Percentiles rank a stretch among this genome's conserved stretches.
Evolutionary conservation across 2,797 vertebrate genomes (phyloP).

Genomic region (Sebastolobus alascanus): DNA sequence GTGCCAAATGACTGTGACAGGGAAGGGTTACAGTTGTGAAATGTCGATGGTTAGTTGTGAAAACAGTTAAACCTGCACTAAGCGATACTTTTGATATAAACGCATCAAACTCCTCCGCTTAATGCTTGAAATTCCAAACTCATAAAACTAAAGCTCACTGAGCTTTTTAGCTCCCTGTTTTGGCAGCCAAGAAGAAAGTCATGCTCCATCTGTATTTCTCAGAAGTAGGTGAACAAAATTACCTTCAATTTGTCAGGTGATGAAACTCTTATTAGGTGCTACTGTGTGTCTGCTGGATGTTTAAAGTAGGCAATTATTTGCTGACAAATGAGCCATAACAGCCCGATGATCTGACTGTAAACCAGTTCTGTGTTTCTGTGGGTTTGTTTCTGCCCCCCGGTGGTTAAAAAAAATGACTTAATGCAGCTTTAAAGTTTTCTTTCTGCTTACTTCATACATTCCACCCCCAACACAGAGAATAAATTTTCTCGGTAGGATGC

Average conservation of each 20-base stretch:
- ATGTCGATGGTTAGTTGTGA: slow-evolving; percentile 27
- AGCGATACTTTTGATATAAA: slow-evolving; percentile 16
- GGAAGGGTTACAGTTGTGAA: slow-evolving; percentile 33
- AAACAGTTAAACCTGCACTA: slow-evolving; percentile 20
- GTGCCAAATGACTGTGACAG: slow-evolving; percentile 76
- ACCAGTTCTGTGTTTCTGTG: slow-evolving; percentile 29
- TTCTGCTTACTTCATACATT: slow-evolving; percentile 67
- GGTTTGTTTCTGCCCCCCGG: slow-evolving; percentile 11
- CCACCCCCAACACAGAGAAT: slow-evolving; percentile 51
- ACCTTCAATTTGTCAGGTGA: slow-evolving; percentile 1
- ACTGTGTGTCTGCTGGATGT: slow-evolving; percentile 25
- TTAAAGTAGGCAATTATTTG: slow-evolving; percentile 16
- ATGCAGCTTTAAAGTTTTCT: slow-evolving; percentile 35
- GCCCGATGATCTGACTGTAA: slow-evolving; percentile 30
- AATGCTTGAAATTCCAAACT: slow-evolving; percentile 24
- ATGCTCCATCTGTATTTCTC: neutral
- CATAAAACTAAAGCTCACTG: slow-evolving; percentile 22
- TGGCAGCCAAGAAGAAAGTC: neutral
- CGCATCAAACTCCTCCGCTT: slow-evolving; percentile 2
- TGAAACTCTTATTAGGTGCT: slow-evolving; percentile 4
- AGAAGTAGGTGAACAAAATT: slow-evolving; percentile 47
- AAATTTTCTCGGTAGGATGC: slow-evolving; percentile 11
- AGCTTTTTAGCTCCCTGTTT: slow-evolving; percentile 22
- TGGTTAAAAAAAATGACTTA: slow-evolving; percentile 27
- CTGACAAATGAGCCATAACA: slow-evolving; percentile 65